Base-by-base conservation (phyloP, 2,888 invertebrate species). In the Sipha maydis region DNA sequence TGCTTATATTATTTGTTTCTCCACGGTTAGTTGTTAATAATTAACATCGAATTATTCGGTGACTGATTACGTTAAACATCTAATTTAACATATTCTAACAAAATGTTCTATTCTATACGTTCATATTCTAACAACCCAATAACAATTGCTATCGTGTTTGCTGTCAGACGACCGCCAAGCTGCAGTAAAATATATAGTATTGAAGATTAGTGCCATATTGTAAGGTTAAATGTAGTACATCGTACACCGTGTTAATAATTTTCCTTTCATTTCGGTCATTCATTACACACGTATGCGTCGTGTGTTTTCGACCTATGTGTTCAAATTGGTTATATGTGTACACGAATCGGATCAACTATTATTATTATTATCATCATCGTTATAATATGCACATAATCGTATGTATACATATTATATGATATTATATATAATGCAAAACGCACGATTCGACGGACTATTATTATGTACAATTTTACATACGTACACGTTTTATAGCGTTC, bases 301-400 rank as follows among this genome's bases (percentile, higher is more conserved):
- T 41, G 25, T 76, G 48, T 77, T 48, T 77, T 48, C 25, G 54
- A 56, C 7, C 21, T 11, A 56, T 34, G 31, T 11, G 56, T 9
- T 28, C 14, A 25, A 11, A 11, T 69, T 69, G 28, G 48, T 8
- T 28, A 25, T 31, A 34, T 56, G 31, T 2, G 31, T 21, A 56
- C 78, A 31, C 48, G 78, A 31, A 56, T 56, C 48, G 56, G 54
- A 78, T 78, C 56, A 21, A 78, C 56, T 56, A 78, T 77, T 54
- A 41, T 28, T 48, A 48, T 48, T 25, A n/a, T 77, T 61, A 25
- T 61, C 21, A 77, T 77, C 31, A 31, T 56, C 77, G 28, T 77
- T 54, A 77, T 17, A 54, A 28, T 77, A 54, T 5, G 61, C 25
- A 7, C 61, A 61, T 34, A 3, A 34, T 5, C 61, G 25, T 21